A percentile compares a stretch with the other conserved stretches of the same genome.
These are phyloP conservation scores for Orthosia cruda DNA, from an alignment of 2,888 invertebrate species.

Conservation along the genomic window DNA sequence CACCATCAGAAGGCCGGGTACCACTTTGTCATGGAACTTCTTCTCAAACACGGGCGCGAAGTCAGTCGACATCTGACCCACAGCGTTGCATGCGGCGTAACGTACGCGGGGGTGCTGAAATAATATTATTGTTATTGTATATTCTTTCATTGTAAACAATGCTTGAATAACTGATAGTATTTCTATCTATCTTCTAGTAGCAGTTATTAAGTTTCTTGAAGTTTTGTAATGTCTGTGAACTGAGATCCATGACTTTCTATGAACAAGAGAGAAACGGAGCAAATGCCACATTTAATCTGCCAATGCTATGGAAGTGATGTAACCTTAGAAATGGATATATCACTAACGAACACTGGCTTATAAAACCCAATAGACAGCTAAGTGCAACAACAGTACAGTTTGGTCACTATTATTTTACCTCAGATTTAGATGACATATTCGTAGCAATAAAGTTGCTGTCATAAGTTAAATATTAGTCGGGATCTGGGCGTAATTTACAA, in stretches of 20 bases:
- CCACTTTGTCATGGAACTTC: slow-evolving; percentile 99
- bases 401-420: no score
- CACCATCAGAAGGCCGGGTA: slow-evolving; percentile 97
- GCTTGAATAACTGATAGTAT: background rate
- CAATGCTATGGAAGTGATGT: slow-evolving; percentile 91
- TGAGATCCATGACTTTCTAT: slow-evolving; percentile 87
- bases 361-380: background rate
- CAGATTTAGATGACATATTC: no score
- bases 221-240: slow-evolving; percentile 81
- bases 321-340: slow-evolving; percentile 75
- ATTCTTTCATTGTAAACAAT: background rate
- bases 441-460: no score
- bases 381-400: background rate
- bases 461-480: no score
- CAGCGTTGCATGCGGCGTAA: slow-evolving; percentile 99
- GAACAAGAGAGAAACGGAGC: slow-evolving; percentile 84
- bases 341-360: slow-evolving; percentile 91
- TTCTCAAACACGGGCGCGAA: slow-evolving; percentile 99
- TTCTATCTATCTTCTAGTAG: background rate
- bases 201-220: background rate
- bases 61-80: slow-evolving; percentile 99
- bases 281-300: slow-evolving; percentile 86
- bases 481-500: no score
- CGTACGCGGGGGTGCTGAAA: slow-evolving; percentile 97
- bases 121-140: slow-evolving; percentile 6